Evolutionary conservation across 2,797 vertebrate species (phyloP), one percentile per base, ranked within the genome.

Genomic region (Trachurus trachurus): DNA sequence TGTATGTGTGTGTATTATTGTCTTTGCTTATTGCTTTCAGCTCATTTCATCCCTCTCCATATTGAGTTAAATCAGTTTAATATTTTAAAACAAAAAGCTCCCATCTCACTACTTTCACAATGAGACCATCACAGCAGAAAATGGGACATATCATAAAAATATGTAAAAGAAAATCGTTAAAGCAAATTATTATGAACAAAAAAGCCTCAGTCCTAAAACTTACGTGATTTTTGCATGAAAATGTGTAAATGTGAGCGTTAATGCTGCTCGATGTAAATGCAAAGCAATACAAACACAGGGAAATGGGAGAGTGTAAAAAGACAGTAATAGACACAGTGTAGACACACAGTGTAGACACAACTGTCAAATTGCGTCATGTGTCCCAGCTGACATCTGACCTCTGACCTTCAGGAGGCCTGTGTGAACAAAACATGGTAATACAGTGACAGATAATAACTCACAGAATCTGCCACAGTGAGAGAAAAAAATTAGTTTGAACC

Each of bases 21-120:
- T 34, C 57, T 56, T 34, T 44, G 45, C 21, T 47, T 44, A 26
- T 26, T 69, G 39, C 66, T 76, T 64, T 39, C 60, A 65, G 59
- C 6, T 52, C 10, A 1, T n/a, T 58, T 68, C 45, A 19, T 77
- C 34, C 66, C 47, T 74, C 50, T 74, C 50, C 47, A 39, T 21
- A 31, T 61, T 15, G 22, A 70, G 3, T 69, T 50, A 3, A 49
- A 45, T 12, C 13, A 8, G 44, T 60, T 70, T 53, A 68, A 71
- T 71, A 56, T 54, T 56, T 68, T 2, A 52, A 1, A 56, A 9
- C 34, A 47, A 16, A 64, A 31, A 21, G n/a, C 21, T 61, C n/a
- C 34, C 4, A 12, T 31, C 19, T 37, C 9, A 10, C 19, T 52
- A 37, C 7, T 31, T n/a, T 45, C 2, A 12, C 13, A n/a, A 57